These are phyloP conservation scores for Himalopsyche tibetana DNA, from an alignment of 2,888 invertebrate genomes.

Conservation along the genomic window DNA sequence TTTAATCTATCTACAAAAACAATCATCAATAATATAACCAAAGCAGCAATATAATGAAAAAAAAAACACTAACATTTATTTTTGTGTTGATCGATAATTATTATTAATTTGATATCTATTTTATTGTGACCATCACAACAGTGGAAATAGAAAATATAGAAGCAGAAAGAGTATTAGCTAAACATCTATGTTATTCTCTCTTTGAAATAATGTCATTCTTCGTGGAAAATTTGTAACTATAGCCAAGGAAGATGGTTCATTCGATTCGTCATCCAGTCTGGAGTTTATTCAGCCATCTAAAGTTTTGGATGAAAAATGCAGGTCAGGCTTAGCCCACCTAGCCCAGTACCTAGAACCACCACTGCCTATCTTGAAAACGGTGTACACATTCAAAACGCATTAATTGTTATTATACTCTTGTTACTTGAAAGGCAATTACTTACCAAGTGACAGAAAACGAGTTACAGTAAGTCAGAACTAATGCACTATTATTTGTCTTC, in stretches of 20 bases:
- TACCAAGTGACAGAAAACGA: not conserved
- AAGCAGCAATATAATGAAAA: not conserved
- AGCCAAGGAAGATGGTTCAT: too few relatives aligned
- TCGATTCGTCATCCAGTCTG: too few relatives aligned
- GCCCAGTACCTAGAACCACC: too few relatives aligned
- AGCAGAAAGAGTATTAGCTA: not conserved
- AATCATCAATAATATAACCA: not conserved
- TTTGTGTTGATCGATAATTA: not conserved
- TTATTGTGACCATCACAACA: conserved; percentile 34
- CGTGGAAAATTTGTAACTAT: not conserved
- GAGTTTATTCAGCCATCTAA: too few relatives aligned
- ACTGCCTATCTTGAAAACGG: too few relatives aligned
- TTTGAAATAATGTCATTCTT: not conserved
- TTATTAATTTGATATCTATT: conserved; percentile 9
- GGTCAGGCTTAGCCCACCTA: too few relatives aligned
- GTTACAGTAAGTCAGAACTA: not conserved
- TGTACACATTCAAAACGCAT: not conserved
- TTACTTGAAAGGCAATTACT: not conserved
- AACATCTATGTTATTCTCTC: not conserved
- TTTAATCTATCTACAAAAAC: not conserved
- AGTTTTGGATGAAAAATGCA: too few relatives aligned
- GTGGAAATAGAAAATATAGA: not conserved
- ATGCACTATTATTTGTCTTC: not conserved
- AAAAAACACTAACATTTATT: not conserved
- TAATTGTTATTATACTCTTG: not conserved